phyloP scores from a whole-genome alignment of 2,113 vertebrate species.

The Psettodes erumei region DNA sequence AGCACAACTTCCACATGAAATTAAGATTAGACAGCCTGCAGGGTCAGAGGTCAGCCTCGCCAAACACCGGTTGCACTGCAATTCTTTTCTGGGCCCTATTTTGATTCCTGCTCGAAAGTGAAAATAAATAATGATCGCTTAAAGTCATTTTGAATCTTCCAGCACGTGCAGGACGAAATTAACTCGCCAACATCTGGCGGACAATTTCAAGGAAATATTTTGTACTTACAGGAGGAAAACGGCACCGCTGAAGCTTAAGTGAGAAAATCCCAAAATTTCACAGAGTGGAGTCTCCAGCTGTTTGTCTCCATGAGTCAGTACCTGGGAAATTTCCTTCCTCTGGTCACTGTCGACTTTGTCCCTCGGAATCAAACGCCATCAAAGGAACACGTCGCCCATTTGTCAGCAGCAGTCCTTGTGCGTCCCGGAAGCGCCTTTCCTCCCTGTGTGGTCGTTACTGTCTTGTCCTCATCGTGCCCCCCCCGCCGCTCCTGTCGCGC shows the following conservation, averaged over 20 bases:
- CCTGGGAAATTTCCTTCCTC: slow-evolving; percentile 30
- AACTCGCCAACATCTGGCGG: not conserved
- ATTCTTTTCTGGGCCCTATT: not conserved
- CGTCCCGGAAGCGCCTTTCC: slow-evolving; percentile 10
- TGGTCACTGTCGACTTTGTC: not conserved
- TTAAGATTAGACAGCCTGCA: slow-evolving; percentile 31
- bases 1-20: slow-evolving; percentile 31
- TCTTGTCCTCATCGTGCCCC: slow-evolving; percentile 42
- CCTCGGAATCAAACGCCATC: slow-evolving; percentile 9
- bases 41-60: slow-evolving; percentile 52
- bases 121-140: not conserved
- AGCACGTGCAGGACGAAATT: not conserved
- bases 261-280: slow-evolving; percentile 28
- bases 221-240: slow-evolving; percentile 69
- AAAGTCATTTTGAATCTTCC: not conserved
- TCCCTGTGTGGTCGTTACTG: slow-evolving; percentile 36
- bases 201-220: slow-evolving; percentile 31
- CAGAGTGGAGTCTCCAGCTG: slow-evolving; percentile 23
- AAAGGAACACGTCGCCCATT: not conserved
- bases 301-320: slow-evolving; percentile 40
- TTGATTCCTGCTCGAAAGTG: not conserved
- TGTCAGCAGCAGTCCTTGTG: slow-evolving; percentile 22
- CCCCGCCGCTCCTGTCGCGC: slow-evolving; percentile 53
- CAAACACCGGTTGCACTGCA: not conserved
- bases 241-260: slow-evolving; percentile 8